These are phyloP conservation scores for Pterocles gutturalis DNA, from an alignment of 2,113 vertebrate species.

Conservation along the genomic window DNA sequence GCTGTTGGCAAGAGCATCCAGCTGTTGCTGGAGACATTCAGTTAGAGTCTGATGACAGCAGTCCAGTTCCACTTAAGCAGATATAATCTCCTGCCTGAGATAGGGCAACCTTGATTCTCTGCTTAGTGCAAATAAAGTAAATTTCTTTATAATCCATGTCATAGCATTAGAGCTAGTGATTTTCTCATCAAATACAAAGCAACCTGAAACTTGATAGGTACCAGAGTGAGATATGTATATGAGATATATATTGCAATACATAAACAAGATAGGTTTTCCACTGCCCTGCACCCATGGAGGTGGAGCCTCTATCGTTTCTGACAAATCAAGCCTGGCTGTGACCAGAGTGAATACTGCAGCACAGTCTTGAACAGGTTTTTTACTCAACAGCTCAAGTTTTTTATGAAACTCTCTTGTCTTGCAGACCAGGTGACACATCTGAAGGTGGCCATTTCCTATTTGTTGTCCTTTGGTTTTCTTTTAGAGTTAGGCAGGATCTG, in stretches of 20 bases:
- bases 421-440: background rate
- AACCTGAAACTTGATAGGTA: background rate
- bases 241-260: background rate
- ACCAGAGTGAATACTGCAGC: background rate
- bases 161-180: background rate
- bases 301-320: background rate
- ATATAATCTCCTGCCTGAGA: constrained; percentile 2
- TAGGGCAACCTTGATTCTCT: background rate
- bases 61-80: background rate
- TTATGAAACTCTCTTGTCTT: background rate
- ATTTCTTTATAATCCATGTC: background rate
- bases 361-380: background rate
- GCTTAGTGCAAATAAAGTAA: background rate
- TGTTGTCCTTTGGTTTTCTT: background rate
- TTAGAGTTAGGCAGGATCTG: constrained; percentile 3
- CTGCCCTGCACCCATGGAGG: background rate
- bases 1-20: background rate
- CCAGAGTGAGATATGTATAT: background rate
- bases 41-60: background rate
- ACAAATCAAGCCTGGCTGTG: background rate
- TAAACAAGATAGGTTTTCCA: background rate
- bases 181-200: background rate
- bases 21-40: background rate
- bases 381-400: background rate
- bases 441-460: background rate